Evolutionary conservation across 2,113 vertebrate genomes (phyloP).

Genomic region (Carassius gibelio): DNA sequence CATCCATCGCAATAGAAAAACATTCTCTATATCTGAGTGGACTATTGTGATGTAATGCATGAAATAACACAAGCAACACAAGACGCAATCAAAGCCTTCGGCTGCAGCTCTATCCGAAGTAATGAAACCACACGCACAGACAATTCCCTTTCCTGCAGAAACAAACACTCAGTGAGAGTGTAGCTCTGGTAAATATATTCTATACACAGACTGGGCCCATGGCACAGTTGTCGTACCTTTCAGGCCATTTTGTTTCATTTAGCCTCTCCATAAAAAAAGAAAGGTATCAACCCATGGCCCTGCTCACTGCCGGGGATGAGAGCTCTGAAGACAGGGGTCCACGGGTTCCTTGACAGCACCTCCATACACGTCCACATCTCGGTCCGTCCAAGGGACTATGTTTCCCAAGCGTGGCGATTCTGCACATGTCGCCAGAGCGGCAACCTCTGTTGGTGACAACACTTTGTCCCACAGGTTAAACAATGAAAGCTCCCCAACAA

Average conservation of each 20-base stretch:
- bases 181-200: slow-evolving; percentile 37
- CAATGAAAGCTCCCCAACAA: slow-evolving; percentile 91
- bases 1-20: neutral
- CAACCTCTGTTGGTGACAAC: slow-evolving; percentile 83
- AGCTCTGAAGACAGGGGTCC: slow-evolving; percentile 78
- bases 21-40: slow-evolving; percentile 13
- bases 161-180: slow-evolving; percentile 5
- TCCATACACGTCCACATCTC: slow-evolving; percentile 86
- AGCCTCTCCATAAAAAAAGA: neutral
- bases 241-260: neutral
- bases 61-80: slow-evolving; percentile 49
- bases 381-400: slow-evolving; percentile 90
- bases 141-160: slow-evolving; percentile 23
- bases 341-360: slow-evolving; percentile 85
- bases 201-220: neutral
- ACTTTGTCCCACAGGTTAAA: slow-evolving; percentile 93
- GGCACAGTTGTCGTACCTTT: neutral
- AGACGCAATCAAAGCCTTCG: slow-evolving; percentile 54
- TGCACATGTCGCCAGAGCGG: slow-evolving; percentile 87
- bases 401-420: slow-evolving; percentile 81
- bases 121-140: neutral
- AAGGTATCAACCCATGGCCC: neutral
- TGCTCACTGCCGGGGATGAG: slow-evolving; percentile 79
- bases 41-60: neutral
- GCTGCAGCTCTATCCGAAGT: slow-evolving; percentile 59